Conservation (phyloP, 2,797 vertebrate genomes). For the Sebastes melanostomus region DNA sequence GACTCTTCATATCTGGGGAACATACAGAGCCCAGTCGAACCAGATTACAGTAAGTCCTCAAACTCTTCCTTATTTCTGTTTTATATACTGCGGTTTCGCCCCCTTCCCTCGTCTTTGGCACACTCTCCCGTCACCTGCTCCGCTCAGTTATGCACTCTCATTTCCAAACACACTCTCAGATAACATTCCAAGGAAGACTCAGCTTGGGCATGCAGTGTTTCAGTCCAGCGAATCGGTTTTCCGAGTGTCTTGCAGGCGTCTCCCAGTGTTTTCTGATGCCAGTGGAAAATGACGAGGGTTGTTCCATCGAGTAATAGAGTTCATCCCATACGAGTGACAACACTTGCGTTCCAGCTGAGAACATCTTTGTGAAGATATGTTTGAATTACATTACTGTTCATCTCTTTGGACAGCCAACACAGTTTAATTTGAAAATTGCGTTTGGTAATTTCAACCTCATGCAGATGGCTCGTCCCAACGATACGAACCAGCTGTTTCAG, state of each 20-base stretch:
- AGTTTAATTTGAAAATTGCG: conserved; percentile 7
- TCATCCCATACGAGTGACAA: conserved; percentile 19
- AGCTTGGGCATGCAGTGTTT: conserved; percentile 46
- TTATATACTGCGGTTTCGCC: conserved; percentile 9
- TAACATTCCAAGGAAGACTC: conserved; percentile 65
- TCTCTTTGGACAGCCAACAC: not conserved
- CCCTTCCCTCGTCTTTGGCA: conserved; percentile 45
- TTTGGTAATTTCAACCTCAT: conserved; percentile 19
- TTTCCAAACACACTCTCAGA: conserved; percentile 62
- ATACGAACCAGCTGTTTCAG: conserved; percentile 38
- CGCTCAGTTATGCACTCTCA: conserved; percentile 48
- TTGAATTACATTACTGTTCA: not conserved
- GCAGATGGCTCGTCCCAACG: conserved; percentile 14
- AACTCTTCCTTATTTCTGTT: conserved; percentile 13
- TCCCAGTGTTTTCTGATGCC: conserved; percentile 39
- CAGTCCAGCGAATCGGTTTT: conserved; percentile 48
- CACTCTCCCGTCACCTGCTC: conserved; percentile 65
- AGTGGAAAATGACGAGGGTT: conserved; percentile 67
- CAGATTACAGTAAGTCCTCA: conserved; percentile 66
- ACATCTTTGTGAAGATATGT: conserved; percentile 11
- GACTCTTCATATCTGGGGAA: conserved; percentile 63
- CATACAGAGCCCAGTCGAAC: conserved; percentile 68
- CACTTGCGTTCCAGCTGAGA: conserved; percentile 30
- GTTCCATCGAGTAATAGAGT: conserved; percentile 55
- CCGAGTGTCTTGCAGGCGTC: conserved; percentile 45